phyloP scores from a whole-genome alignment of 92 coral and sea anemone species.

The Nematostella vectensis region DNA sequence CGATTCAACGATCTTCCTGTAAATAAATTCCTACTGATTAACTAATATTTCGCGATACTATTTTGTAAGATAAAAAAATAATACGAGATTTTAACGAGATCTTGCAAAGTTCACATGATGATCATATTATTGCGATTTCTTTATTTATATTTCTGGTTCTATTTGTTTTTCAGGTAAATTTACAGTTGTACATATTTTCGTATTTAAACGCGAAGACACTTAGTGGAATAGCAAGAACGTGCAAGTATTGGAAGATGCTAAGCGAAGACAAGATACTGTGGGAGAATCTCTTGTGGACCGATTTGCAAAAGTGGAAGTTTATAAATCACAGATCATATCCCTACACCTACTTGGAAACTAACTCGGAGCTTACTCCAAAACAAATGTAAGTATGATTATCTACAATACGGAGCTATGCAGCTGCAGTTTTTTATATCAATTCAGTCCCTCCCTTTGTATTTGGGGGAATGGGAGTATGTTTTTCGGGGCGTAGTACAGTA shows the following conservation, averaged over 20 bases:
- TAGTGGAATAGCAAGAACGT: slow-evolving; percentile 66
- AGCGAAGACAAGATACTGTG: slow-evolving; percentile 76
- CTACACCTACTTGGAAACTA: slow-evolving; percentile 75
- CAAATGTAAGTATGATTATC: slow-evolving; percentile 69
- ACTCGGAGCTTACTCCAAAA: slow-evolving; percentile 66
- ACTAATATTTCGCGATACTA: too few species aligned
- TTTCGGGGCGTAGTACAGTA: too few species aligned
- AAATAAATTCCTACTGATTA: slow-evolving; percentile 14
- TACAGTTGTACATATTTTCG: slow-evolving; percentile 74
- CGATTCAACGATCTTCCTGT: slow-evolving; percentile 81
- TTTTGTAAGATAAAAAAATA: too few species aligned
- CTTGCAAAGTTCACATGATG: background rate
- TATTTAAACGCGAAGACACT: slow-evolving; percentile 78
- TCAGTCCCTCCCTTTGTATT: too few species aligned
- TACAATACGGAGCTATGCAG: too few species aligned
- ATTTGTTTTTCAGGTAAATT: slow-evolving; percentile 41
- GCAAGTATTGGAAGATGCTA: slow-evolving; percentile 64
- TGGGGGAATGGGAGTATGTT: too few species aligned
- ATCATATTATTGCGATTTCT: too few species aligned
- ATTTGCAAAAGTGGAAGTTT: slow-evolving; percentile 64
- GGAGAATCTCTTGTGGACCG: slow-evolving; percentile 48
- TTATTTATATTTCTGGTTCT: too few species aligned
- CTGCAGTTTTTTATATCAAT: too few species aligned
- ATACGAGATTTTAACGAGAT: too few species aligned
- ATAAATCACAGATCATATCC: slow-evolving; percentile 78